Evolutionary conservation across 2,797 vertebrate genomes (phyloP), one percentile per base, ranked within the genome.

Genomic region (Sebastes iracundus): DNA sequence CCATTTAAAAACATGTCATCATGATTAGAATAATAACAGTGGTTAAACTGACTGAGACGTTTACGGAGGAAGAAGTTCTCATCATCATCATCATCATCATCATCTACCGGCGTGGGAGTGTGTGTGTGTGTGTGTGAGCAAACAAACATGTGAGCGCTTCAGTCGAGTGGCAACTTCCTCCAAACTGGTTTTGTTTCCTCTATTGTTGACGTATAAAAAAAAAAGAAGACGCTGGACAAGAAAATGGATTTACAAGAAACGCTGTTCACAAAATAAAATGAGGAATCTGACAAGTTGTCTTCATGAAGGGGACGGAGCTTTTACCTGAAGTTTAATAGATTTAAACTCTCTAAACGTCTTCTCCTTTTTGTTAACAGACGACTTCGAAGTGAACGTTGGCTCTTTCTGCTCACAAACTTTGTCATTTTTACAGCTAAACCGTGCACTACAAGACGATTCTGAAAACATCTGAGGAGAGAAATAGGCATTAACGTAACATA

Each of bases 1-100:
- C 90, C 92, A 93, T 93, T 94, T 94, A 94, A 92, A 94, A 94
- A 94, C 92, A 94, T 93, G 93, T 93, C 93, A 94, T 92, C 91
- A 90, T 92, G 91, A 93, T 93, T 93, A 93, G 91, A 93, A 93
- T 92, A 93, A 94, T 94, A 94, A 94, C 90, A 92, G 92, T 92
- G 90, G 82, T 94, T 89, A 90, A 87, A 89, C 83, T 86, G 92
- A 87, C 88, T 90, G 92, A 92, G 90, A 89, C 86, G 78, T 89
- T 88, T 81, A 65, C 56, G 82, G 80, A 90, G 81, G 79, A 78
- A 80, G 77, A 78, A 85, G 87, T 87, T 87, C 89, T 83, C 88
- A 81, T 88, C 88, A 75, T 75, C 58, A 9, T 28, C 12, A 42
- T 42, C 12, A 35, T 33, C 32, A 42, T 53, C 52, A 53, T 53